These are phyloP conservation scores for Coelopa frigida DNA, from an alignment of 1,140 invertebrate species.

Conservation along the genomic window DNA sequence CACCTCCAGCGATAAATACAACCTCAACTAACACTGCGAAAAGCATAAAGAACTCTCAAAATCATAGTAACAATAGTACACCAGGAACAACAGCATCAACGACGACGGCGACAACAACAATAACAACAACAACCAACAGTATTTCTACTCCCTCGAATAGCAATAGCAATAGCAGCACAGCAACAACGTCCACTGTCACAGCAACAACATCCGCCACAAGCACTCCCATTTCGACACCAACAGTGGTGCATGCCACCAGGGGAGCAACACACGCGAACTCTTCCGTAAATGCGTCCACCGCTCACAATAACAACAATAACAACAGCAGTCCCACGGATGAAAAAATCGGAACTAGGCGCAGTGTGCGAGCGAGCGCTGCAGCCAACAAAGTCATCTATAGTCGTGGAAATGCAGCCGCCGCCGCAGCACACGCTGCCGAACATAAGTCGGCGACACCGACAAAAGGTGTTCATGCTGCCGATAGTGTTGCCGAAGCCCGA, in stretches of 20 bases:
- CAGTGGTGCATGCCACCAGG: slow-evolving; percentile 28
- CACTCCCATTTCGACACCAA: slow-evolving; percentile 12
- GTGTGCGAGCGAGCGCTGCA: slow-evolving; percentile 35
- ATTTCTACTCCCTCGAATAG: not conserved
- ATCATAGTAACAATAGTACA: too few relatives aligned
- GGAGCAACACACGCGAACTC: slow-evolving; percentile 33
- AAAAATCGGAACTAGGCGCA: slow-evolving; percentile 38
- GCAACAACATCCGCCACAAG: slow-evolving; percentile 12
- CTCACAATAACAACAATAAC: slow-evolving; percentile 16
- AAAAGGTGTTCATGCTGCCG: slow-evolving; percentile 13
- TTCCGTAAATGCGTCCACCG: slow-evolving; percentile 7
- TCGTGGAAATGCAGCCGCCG: slow-evolving; percentile 26
- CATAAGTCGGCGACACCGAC: slow-evolving; percentile 21
- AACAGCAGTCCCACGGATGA: slow-evolving; percentile 35
- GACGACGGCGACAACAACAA: slow-evolving; percentile 2
- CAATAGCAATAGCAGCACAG: not conserved
- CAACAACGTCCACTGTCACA: not conserved
- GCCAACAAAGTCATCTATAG: slow-evolving; percentile 41
- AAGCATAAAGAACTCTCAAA: too few relatives aligned
- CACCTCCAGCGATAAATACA: too few relatives aligned
- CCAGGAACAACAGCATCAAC: slow-evolving; percentile 4
- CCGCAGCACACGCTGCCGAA: slow-evolving; percentile 23
- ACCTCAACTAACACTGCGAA: too few relatives aligned
- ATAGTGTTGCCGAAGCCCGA: slow-evolving; percentile 39
- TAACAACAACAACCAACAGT: slow-evolving; percentile 3